A percentile compares a stretch with the other conserved stretches of the same genome.
phyloP scores from a whole-genome alignment of 2,113 vertebrate genomes.

The Sturnus vulgaris region DNA sequence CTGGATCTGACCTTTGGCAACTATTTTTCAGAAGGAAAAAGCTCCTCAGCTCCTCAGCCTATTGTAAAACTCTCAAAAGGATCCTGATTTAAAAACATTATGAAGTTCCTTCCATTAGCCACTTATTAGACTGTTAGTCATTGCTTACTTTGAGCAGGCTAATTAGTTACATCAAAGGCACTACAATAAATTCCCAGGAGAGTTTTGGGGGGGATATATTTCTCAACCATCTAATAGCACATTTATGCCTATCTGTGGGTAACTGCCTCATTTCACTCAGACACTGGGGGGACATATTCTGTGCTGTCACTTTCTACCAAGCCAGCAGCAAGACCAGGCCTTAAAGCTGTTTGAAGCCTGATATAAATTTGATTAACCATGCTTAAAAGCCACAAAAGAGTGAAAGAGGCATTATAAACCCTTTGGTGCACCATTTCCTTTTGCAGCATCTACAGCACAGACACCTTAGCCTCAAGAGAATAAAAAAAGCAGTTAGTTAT shows the following conservation, averaged over 20 bases:
- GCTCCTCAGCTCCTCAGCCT: constrained; percentile 21
- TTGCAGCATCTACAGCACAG: not conserved
- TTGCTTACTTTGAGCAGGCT: constrained; percentile 69
- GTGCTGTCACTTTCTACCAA: constrained; percentile 15
- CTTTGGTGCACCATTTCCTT: not conserved
- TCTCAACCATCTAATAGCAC: constrained; percentile 54
- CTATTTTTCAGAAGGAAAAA: not conserved
- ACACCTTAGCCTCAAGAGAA: not conserved
- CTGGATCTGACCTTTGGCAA: not conserved
- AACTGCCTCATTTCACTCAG: constrained; percentile 47
- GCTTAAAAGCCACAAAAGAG: not conserved
- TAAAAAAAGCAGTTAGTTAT: not conserved
- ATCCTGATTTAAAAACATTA: constrained; percentile 55
- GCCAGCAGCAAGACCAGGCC: not conserved
- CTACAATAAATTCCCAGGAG: constrained; percentile 70
- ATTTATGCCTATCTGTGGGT: constrained; percentile 59
- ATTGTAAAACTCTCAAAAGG: constrained; percentile 23
- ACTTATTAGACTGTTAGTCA: constrained; percentile 62
- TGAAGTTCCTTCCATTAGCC: constrained; percentile 65
- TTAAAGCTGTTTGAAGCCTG: constrained; percentile 7
- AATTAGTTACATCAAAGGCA: constrained; percentile 79
- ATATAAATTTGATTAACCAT: constrained; percentile 13
- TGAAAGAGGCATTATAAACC: not conserved
- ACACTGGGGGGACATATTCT: constrained; percentile 13
- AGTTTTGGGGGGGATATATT: not conserved